A percentile compares a stretch with the other conserved stretches of the same genome.
Conservation (phyloP, 1,140 invertebrate species). For the Brachionus paranguensis region DNA sequence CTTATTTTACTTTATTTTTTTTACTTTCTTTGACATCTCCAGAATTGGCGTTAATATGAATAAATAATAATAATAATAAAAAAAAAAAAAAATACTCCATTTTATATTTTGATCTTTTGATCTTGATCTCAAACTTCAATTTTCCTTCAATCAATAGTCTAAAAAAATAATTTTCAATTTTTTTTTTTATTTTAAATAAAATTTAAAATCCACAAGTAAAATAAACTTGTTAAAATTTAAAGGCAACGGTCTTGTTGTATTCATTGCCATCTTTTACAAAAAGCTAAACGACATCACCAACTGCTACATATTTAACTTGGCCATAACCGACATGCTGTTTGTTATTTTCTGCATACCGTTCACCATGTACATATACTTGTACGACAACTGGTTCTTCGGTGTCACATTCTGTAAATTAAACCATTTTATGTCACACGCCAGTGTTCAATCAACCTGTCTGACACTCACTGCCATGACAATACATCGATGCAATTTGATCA, state of each 20-base stretch:
- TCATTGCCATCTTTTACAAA: constrained; percentile 16
- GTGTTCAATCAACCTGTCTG: constrained; percentile 33
- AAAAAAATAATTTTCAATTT: not conserved
- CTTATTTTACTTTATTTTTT: no score
- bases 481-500: constrained; percentile 32
- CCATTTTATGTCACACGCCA: constrained; percentile 35
- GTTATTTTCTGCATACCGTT: constrained; percentile 20
- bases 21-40: no score
- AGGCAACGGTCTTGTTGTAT: constrained; percentile 35
- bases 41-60: no score
- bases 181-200: not conserved
- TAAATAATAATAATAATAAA: no score
- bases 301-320: constrained; percentile 40
- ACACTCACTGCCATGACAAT: constrained; percentile 37
- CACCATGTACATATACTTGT: constrained; percentile 32
- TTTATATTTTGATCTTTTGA: no score
- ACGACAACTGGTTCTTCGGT: constrained; percentile 33
- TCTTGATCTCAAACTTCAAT: no score
- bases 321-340: constrained; percentile 34
- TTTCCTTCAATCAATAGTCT: no score
- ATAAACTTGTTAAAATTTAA: no score
- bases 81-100: no score
- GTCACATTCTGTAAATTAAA: constrained; percentile 22
- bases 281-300: constrained; percentile 38
- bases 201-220: no score